phyloP scores from a whole-genome alignment of 2,888 invertebrate species.

The Chelonus formosanus region DNA sequence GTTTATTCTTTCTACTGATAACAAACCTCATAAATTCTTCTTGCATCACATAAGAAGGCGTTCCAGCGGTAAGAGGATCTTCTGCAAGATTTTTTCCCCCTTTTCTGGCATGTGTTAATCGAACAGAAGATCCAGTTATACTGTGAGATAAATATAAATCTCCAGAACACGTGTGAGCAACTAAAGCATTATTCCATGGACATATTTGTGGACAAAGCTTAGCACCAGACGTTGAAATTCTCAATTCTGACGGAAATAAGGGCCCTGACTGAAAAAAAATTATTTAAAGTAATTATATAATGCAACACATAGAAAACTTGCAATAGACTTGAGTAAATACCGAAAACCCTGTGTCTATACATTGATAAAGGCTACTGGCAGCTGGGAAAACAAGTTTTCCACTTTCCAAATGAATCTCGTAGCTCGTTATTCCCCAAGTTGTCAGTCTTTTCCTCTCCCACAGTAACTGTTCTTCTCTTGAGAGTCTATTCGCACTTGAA shows the following conservation, averaged over 20 bases:
- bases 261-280: conserved; percentile 67
- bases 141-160: conserved; percentile 90
- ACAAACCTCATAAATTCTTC: conserved; percentile 81
- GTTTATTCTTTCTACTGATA: background rate
- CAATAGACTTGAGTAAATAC: conserved; percentile 58
- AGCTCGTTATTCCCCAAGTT: conserved; percentile 93
- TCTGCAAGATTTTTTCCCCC: conserved; percentile 76
- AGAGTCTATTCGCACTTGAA: conserved; percentile 72
- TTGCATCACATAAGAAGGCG: conserved; percentile 98
- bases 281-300: no score
- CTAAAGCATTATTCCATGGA: conserved; percentile 80
- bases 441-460: conserved; percentile 92
- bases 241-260: conserved; percentile 75
- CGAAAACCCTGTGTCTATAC: conserved; percentile 77
- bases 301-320: no score
- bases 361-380: conserved; percentile 87
- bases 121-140: conserved; percentile 73
- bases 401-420: conserved; percentile 82
- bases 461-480: conserved; percentile 88
- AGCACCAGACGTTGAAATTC: conserved; percentile 73
- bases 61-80: conserved; percentile 89
- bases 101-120: conserved; percentile 76
- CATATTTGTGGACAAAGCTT: conserved; percentile 86
- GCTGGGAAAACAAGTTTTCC: conserved; percentile 93
- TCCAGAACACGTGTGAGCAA: conserved; percentile 88